Evolutionary conservation across 1,140 invertebrate species (phyloP), one percentile per base, ranked within the genome.

Genomic region (Papilio machaon): DNA sequence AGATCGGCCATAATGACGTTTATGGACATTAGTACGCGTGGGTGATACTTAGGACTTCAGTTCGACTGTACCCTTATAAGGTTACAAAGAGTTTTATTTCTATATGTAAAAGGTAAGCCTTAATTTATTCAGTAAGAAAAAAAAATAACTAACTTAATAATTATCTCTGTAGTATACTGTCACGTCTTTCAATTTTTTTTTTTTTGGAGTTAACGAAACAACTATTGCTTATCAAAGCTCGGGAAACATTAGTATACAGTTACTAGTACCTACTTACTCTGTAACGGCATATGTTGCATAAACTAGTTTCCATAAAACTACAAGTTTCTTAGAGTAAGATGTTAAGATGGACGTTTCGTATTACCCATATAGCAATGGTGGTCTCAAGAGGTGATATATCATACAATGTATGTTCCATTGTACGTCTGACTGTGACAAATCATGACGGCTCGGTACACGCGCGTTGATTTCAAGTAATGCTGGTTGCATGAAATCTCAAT

Each of bases 21-120:
- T 93, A 93, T 93, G 91, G 92, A 90, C 87, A 92, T 93, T 94
- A 86, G 86, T 87, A 88, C 84, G 87, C 89, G 92, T 94, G 89
- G 92, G 92, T 85, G 87, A 89, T 85, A 89, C 83, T 87, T 86
- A 88, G 85, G 82, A 73, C 64, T 87, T 87, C 87, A 17, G 76
- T 79, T 86, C 85, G 84, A 88, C 89, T 86, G 85, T 89, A 81
- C 80, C 91, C 88, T 88, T 89, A 88, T 90, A 90, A 80, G 88
- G 89, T 60, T 23, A 79, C 83, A 84, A 73, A 47, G 43, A 75
- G 70, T 78, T 60, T 78, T 78, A 78, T 58, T 43, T 78, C 23
- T 43, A 38, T 17, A 30, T 60, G 2, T 43, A 38, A 78, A 78
- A 60, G 35, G 23, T 58, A 30, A 13, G n/a, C 43, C 17, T 17